These are phyloP conservation scores for Psittacara wagleri DNA, from an alignment of 2,113 vertebrate species.

Conservation along the genomic window DNA sequence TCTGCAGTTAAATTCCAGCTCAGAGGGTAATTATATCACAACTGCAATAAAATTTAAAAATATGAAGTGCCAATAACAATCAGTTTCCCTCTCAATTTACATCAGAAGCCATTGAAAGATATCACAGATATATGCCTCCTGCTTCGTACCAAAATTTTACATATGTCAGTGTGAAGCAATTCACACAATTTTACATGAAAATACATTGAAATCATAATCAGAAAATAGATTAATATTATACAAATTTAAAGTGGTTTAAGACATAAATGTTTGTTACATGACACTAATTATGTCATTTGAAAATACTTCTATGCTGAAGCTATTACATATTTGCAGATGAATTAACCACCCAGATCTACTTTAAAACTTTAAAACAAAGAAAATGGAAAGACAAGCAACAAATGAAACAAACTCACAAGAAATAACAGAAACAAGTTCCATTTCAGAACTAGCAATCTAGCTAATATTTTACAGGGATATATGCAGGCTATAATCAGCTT, in stretches of 20 bases:
- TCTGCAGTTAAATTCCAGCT: background rate
- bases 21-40: background rate
- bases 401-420: background rate
- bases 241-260: background rate
- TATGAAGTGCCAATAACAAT: background rate
- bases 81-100: background rate
- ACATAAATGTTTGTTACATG: background rate
- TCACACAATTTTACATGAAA: background rate
- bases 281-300: background rate
- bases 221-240: background rate
- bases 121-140: background rate
- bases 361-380: background rate
- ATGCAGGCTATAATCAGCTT: background rate
- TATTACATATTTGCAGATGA: background rate
- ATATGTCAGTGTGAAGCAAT: background rate
- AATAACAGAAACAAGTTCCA: background rate
- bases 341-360: background rate
- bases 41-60: background rate
- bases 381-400: background rate
- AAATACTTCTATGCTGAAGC: background rate
- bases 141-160: background rate
- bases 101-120: background rate
- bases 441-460: background rate
- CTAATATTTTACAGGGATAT: background rate
- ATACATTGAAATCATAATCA: background rate